Base-by-base conservation (phyloP, 2,888 invertebrate species). In the Odontocolon sp. region DNA sequence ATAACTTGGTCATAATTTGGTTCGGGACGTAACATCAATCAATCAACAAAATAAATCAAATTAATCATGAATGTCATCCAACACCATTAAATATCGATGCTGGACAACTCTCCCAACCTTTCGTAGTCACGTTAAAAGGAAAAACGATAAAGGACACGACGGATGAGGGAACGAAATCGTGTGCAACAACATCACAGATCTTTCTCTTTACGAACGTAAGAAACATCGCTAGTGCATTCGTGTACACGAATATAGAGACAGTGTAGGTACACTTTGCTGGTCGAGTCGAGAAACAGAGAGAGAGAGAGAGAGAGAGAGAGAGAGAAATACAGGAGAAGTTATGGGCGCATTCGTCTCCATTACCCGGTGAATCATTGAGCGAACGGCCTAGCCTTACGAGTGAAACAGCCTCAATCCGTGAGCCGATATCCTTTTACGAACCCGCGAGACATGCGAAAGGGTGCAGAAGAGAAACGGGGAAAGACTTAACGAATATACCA, bases 231-330 rank as follows among this genome's bases (percentile, higher is more conserved):
- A 45, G 52, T 45, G 64, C 50, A 56, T 5, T 71, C 33, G 52
- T 38, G 23, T 40, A 21, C n/a, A 40, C 11, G 21, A 9, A 21
- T 68, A 40, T n/a, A 47, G 26, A 67, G 3, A 42, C 21, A 5
- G 47, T 47, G 50, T 67, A 52, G 52, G 45, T 33, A 33, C n/a
- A 6, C 21, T 67, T 50, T 38, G 57, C 18, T 26, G 63, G 26
- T 45, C 78, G 87, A 61, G 68, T 67, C 91, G 90, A 90, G 91
- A 92, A 91, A 79, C 77, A n/a, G n/a, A n/a, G n/a, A n/a, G n/a
- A n/a, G n/a, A n/a, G n/a, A n/a, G n/a, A n/a, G n/a, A n/a, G n/a
- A n/a, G n/a, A n/a, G n/a, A n/a, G n/a, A n/a, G n/a, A n/a, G n/a
- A n/a, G n/a, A n/a, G n/a, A n/a, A n/a, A n/a, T n/a, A n/a, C n/a